A percentile compares a stretch with the other conserved stretches of the same genome.
Conservation (phyloP, 2,888 invertebrate genomes). For the Lasioglossum figueresi region DNA sequence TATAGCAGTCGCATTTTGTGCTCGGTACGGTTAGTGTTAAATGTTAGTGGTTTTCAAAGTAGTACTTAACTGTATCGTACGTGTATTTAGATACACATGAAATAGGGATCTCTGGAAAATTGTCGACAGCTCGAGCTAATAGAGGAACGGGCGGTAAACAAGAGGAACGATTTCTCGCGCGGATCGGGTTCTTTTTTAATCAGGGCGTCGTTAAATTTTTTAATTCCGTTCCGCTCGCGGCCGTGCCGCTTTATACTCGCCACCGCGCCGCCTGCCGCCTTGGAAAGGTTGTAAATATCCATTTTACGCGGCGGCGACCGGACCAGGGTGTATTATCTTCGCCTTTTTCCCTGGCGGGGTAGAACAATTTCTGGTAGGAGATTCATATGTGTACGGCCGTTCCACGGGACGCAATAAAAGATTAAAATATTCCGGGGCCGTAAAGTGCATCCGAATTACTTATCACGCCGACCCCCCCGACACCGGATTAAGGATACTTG, state of each 20-base stretch:
- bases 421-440: slow-evolving; percentile 47
- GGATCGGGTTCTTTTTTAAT: background rate
- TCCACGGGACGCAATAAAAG: slow-evolving; percentile 21
- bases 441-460: slow-evolving; percentile 49
- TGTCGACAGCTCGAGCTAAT: background rate
- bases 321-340: slow-evolving; percentile 21
- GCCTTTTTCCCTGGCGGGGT: background rate
- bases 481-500: slow-evolving; percentile 30
- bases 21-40: no score
- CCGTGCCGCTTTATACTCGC: background rate
- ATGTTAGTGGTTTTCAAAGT: no score
- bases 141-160: background rate
- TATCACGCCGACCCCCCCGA: slow-evolving; percentile 15
- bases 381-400: slow-evolving; percentile 20
- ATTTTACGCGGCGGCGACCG: slow-evolving; percentile 20
- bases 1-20: no score
- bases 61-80: no score
- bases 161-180: background rate
- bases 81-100: no score
- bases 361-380: slow-evolving; percentile 37
- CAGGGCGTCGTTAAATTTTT: slow-evolving; percentile 1
- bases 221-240: background rate
- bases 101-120: background rate
- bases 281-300: slow-evolving; percentile 36
- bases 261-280: background rate